Base-by-base conservation (phyloP, 2,797 vertebrate species). In the Hydrocynus forskahlii region DNA sequence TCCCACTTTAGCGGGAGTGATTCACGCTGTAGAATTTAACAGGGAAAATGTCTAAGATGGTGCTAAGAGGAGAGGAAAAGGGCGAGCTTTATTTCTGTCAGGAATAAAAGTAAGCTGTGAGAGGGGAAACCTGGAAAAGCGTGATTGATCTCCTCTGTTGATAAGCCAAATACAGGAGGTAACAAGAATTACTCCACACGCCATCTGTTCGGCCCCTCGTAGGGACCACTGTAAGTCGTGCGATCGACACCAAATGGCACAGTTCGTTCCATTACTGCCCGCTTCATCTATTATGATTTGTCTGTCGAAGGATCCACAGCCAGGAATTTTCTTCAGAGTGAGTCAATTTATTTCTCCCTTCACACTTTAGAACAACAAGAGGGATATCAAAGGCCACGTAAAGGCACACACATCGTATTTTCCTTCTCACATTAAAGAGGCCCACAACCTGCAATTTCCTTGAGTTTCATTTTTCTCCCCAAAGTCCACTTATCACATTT, bases 121-220 rank as follows among this genome's bases (percentile, higher is more conserved):
- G 45, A 38, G 1, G 7, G 7, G 25, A 81, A 50, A 10, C 55
- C 35, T 21, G 17, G 10, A 71, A 64, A 63, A 52, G 21, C 0
- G 29, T 48, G 55, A 86, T 55, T 77, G 60, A 82, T n/a, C 16
- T 62, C 8, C 77, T 67, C 59, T 60, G 63, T 9, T 50, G 60
- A 71, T 59, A 75, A 62, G 59, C 43, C 43, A 73, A 75, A 76
- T 55, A 52, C 48, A 21, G 66, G 25, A 76, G 68, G 38, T 72
- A 80, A 52, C 50, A 78, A 48, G 12, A 78, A 10, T 68, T 5
- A 38, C 43, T 76, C 55, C 48, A 43, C 43, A 8, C 52, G 71
- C 68, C 77, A 78, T 78, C 73, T 78, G 77, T 73, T 79, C 72
- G 21, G 63, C 23, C 50, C 70, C 76, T 71, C 17, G 48, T 45